Base-by-base conservation (phyloP, 2,888 invertebrate species). In the Chymomyza amoena region DNA sequence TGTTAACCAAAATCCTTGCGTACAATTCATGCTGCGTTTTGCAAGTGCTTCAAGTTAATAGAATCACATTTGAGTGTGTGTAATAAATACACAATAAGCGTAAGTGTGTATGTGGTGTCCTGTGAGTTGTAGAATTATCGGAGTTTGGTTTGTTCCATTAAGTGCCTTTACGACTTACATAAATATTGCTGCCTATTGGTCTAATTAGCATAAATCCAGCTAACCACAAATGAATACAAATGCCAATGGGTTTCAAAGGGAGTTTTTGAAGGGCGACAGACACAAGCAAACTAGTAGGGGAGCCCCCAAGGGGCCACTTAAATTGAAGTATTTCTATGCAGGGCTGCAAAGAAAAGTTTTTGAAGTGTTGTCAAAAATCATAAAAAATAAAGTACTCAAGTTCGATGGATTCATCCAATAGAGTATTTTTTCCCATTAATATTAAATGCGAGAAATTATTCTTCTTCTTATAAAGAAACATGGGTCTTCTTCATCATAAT, bases 121-220 rank as follows among this genome's bases (percentile, higher is more conserved):
- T 39, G 60, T 39, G 20, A 10, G 10, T 18, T 54, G 10, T 9
- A 5, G 18, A 1, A 54, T 5, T 54, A 6, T 18, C 13, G 16
- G 7, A 7, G 28, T 59, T 59, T 28, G 32, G 56, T 9, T n/a
- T 9, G 9, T 54, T 54, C 13, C 16, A 10, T 61, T 61, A 9
- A 39, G 61, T 61, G 61, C 16, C 15, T 32, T 16, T 18, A 6
- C 13, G 36, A 6, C 18, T 39, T 6, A 39, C 16, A 10, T 28
- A 39, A 61, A 45, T 45, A 36, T 45, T 7, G 50, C 15, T 45
- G 16, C 9, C 7, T 45, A 13, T 62, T 62, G 16, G 63, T 59
- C 57, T 71, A 71, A 87, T 84, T 84, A 87, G 74, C 77, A 87
- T 84, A 87, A 84, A 81, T 88, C 85, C 85, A 77, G 72, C 61